Evolutionary conservation across 1,140 invertebrate genomes (phyloP), one percentile per base, ranked within the genome.

Genomic region (Rhagoletis zephyria): DNA sequence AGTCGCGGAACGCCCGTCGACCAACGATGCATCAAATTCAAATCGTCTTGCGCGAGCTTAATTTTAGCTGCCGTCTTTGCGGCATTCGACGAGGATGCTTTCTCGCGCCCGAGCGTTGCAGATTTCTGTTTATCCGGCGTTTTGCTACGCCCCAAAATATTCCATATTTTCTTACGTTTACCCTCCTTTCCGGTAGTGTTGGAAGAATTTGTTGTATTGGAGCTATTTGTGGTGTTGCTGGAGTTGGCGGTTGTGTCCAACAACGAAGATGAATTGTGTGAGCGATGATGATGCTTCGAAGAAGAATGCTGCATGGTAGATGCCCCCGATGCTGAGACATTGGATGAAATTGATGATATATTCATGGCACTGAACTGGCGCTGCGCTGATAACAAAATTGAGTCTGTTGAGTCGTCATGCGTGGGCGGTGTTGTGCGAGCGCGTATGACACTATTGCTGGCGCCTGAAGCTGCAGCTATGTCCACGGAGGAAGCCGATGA

Each of bases 1-100:
- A 95, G 94, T 87, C 95, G 95, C 56, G 94, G 94, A 45, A 95
- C 92, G 1, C 95, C 95, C 0, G 95, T 95, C 1, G 95, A 95
- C 95, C 95, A 96, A 4, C 95, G 91, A 92, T 95, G 94, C 85
- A 94, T 94, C 56, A 94, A 90, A 89, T 93, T 93, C 42, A 91
- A 89, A 88, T 94, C 94, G 45, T 93, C 90, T 87, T 94, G 92
- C 56, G 93, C 93, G 16, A 94, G 93, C 86, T 94, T 93, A 59
- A 93, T 63, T 89, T 93, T 88, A 56, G 92, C 90, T 45, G 94
- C 94, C 48, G 94, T 93, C 86, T 93, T 92, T 59, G 93, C 92
- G 0, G 91, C 89, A 61, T 91, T 90, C 0, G 89, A 88, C 3
- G 89, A 85, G 0, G 89, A 89, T 16, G 90, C 91, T 88, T 94